Evolutionary conservation across 2,113 vertebrate genomes (phyloP).

Genomic region (Sceloporus tristichus): DNA sequence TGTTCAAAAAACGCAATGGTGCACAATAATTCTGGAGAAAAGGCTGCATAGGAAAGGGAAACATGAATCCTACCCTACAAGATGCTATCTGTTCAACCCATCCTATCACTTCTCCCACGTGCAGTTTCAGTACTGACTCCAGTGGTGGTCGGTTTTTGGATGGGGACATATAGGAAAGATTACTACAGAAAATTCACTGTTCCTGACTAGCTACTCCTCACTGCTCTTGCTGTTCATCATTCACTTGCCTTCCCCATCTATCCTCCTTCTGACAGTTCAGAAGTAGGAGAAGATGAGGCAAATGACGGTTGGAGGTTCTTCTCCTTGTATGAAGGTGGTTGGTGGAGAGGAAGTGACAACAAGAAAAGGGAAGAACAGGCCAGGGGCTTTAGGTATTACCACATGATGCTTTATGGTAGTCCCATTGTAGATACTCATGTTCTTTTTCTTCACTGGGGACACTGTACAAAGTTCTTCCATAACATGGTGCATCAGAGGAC

Average conservation of each 20-base stretch:
- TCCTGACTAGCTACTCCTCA: neutral
- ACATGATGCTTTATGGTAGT: no score
- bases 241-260: neutral
- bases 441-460: no score
- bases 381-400: neutral
- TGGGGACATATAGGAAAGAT: neutral
- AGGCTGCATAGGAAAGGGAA: neutral
- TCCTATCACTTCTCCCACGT: neutral
- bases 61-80: no score
- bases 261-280: neutral
- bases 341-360: neutral
- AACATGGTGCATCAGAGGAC: no score
- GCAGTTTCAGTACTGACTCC: neutral
- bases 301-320: neutral
- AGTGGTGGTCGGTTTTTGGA: neutral
- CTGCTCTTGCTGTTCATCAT: neutral
- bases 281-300: no score
- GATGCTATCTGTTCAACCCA: neutral
- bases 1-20: neutral
- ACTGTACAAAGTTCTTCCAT: no score
- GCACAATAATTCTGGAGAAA: neutral
- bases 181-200: neutral
- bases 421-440: no score
- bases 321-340: neutral
- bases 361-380: neutral